A percentile compares a stretch with the other conserved stretches of the same genome.
Conservation (phyloP, 1,140 invertebrate genomes). For the Pseudomyrmex flavicornis region DNA sequence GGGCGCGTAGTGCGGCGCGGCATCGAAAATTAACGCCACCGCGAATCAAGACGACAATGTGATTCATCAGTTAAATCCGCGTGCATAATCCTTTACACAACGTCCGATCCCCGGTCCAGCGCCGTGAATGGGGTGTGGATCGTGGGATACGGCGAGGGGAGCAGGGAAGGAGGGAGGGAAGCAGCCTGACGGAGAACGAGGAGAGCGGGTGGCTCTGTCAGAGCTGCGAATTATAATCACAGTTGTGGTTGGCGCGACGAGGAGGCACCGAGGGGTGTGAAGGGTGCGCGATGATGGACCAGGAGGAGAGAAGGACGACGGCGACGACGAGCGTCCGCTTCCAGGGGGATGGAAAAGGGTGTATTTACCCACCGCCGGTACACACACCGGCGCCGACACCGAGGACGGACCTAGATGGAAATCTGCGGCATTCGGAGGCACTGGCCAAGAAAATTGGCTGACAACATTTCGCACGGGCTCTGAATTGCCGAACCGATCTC, state of each 20-base stretch:
- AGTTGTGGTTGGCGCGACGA: slow-evolving; percentile 81
- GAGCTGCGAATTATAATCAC: slow-evolving; percentile 85
- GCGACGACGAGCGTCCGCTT: slow-evolving; percentile 67
- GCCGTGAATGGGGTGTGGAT: slow-evolving; percentile 51
- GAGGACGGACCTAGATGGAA: slow-evolving; percentile 83
- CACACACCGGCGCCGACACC: slow-evolving; percentile 72
- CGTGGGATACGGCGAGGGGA: slow-evolving; percentile 29
- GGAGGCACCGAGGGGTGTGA: slow-evolving; percentile 40
- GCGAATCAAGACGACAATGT: slow-evolving; percentile 86
- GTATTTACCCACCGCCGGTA: slow-evolving; percentile 81
- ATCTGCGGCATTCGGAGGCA: slow-evolving; percentile 85
- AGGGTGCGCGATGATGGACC: slow-evolving; percentile 49
- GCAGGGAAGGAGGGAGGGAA: slow-evolving; percentile 1
- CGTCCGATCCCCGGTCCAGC: slow-evolving; percentile 72
- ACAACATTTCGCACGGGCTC: slow-evolving; percentile 83
- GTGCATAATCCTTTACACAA: slow-evolving; percentile 85
- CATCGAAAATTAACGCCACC: slow-evolving; percentile 84
- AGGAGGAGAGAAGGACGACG: slow-evolving; percentile 47
- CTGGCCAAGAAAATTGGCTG: slow-evolving; percentile 86
- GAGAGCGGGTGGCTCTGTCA: slow-evolving; percentile 72
- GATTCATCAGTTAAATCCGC: slow-evolving; percentile 86
- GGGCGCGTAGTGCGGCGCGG: slow-evolving; percentile 41
- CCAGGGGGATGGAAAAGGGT: slow-evolving; percentile 75
- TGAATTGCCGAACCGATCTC: slow-evolving; percentile 78
- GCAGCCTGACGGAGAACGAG: slow-evolving; percentile 53